These are phyloP conservation scores for Eupithecia vulgata DNA, from an alignment of 2,888 invertebrate genomes.

Conservation along the genomic window DNA sequence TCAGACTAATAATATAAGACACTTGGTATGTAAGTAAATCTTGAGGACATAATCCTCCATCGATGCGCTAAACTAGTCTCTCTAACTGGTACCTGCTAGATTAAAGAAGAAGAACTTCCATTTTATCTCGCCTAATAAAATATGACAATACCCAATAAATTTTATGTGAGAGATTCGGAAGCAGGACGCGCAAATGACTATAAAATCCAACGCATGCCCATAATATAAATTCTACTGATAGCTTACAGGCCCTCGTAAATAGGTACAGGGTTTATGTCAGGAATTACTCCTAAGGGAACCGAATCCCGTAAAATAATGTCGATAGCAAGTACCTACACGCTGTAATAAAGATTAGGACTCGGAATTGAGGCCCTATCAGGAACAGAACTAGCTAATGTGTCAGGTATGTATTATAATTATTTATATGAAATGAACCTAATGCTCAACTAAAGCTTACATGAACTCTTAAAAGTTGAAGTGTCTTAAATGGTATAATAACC, in stretches of 20 bases:
- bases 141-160: slow-evolving; percentile 28
- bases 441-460: too few species aligned
- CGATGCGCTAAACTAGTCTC: background rate
- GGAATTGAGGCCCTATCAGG: slow-evolving; percentile 11
- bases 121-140: slow-evolving; percentile 16
- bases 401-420: too few species aligned
- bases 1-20: too few species aligned
- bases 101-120: background rate
- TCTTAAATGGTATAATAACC: too few species aligned
- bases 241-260: slow-evolving; percentile 72
- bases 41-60: background rate
- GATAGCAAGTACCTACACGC: slow-evolving; percentile 56
- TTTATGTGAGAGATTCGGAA: slow-evolving; percentile 37
- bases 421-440: too few species aligned
- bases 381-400: background rate
- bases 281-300: slow-evolving; percentile 67
- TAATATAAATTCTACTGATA: slow-evolving; percentile 71
- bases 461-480: too few species aligned
- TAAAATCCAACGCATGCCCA: slow-evolving; percentile 50
- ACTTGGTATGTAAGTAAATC: background rate
- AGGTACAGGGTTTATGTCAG: slow-evolving; percentile 63
- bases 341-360: slow-evolving; percentile 66
- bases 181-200: slow-evolving; percentile 40
- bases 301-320: slow-evolving; percentile 63
- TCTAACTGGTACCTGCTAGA: background rate